phyloP scores from a whole-genome alignment of 2,113 vertebrate genomes.

The Todiramphus chloris region DNA sequence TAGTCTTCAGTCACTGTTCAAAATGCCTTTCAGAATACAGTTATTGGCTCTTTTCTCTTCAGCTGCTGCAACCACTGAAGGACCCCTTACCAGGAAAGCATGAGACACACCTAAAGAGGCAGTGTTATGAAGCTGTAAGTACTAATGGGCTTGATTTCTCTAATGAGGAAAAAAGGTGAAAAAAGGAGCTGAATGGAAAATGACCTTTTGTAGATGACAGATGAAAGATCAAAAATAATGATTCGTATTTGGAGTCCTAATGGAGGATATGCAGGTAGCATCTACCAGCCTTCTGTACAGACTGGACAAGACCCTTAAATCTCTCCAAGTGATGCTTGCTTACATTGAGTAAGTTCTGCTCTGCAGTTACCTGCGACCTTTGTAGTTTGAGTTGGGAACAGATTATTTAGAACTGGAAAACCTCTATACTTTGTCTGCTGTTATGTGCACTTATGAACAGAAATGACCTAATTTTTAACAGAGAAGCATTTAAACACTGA shows the following conservation, averaged over 20 bases:
- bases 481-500: neutral
- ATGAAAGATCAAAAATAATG: neutral
- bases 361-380: neutral
- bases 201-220: neutral
- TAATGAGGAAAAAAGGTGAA: neutral
- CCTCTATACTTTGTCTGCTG: neutral
- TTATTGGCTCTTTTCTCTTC: neutral
- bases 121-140: neutral
- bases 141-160: neutral
- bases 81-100: too few relatives aligned
- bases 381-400: neutral
- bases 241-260: neutral
- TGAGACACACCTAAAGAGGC: neutral
- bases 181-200: neutral
- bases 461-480: neutral
- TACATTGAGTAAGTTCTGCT: neutral
- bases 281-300: neutral
- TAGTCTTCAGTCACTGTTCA: neutral
- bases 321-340: neutral
- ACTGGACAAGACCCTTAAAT: neutral
- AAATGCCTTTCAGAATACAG: neutral
- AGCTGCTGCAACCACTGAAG: accelerated
- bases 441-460: neutral
- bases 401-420: neutral
- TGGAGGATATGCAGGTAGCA: neutral